Percentiles rank a stretch among this genome's conserved stretches.
These are phyloP conservation scores for Collichthys lucidus DNA, from an alignment of 2,113 vertebrate species.

Conservation along the genomic window DNA sequence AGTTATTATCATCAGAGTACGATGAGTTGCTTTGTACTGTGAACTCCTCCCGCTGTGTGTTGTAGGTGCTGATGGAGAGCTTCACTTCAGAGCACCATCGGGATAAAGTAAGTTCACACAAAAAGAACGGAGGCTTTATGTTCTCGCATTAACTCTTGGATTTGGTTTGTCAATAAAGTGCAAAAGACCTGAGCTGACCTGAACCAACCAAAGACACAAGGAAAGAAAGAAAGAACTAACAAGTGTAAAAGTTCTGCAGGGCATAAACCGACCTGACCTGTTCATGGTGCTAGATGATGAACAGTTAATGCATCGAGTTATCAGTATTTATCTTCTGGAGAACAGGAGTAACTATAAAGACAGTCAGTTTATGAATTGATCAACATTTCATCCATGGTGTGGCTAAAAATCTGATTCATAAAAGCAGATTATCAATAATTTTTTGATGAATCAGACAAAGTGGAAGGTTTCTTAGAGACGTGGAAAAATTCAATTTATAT, in stretches of 20 bases:
- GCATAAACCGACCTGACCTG: too few relatives aligned
- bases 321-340: too few relatives aligned
- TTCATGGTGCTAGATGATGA: too few relatives aligned
- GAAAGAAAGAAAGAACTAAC: too few relatives aligned
- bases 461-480: background rate
- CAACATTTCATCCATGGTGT: too few relatives aligned
- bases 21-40: background rate
- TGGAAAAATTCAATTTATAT: background rate
- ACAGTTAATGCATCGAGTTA: too few relatives aligned
- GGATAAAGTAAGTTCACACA: slow-evolving; percentile 61
- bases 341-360: too few relatives aligned
- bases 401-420: background rate
- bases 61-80: slow-evolving; percentile 38
- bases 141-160: background rate
- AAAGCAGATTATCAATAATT: background rate
- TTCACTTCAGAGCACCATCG: slow-evolving; percentile 19
- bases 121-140: too few relatives aligned
- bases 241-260: too few relatives aligned
- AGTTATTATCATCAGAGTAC: background rate
- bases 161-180: background rate
- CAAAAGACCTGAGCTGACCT: too few relatives aligned
- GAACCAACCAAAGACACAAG: background rate
- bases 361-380: too few relatives aligned
- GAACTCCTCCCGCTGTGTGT: slow-evolving; percentile 7
- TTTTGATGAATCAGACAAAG: background rate